Conservation (phyloP, 2,797 vertebrate genomes). For the Gymnocypris eckloni region DNA sequence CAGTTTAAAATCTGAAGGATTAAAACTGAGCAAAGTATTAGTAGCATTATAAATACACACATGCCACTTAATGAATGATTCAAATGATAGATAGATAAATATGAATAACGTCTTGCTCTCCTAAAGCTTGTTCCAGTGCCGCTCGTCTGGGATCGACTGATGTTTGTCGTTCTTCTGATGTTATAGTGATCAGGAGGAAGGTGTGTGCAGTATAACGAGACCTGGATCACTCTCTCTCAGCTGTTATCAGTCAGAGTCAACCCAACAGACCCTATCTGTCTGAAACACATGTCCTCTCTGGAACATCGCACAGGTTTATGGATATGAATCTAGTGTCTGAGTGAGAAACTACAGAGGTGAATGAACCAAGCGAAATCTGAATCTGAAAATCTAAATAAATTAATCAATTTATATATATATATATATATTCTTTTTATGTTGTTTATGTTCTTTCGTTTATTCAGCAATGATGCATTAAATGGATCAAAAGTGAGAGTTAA, state of each 20-base stretch:
- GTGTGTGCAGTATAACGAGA: background rate
- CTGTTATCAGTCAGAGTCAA: constrained; percentile 3
- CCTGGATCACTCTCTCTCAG: constrained; percentile 11
- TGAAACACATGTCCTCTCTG: background rate
- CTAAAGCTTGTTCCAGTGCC: too few relatives aligned
- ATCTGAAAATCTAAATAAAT: background rate
- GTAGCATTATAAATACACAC: background rate
- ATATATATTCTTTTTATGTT: too few relatives aligned
- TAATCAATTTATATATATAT: too few relatives aligned
- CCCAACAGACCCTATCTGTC: background rate
- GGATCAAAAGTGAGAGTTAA: too few relatives aligned
- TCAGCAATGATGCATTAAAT: too few relatives aligned
- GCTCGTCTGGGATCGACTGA: constrained; percentile 17
- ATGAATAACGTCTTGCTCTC: background rate
- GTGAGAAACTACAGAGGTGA: background rate
- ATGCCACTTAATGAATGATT: background rate
- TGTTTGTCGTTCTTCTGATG: background rate
- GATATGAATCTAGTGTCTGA: background rate
- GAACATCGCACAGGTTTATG: background rate
- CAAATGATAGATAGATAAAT: background rate
- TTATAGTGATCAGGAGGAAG: constrained; percentile 20
- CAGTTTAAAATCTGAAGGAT: background rate
- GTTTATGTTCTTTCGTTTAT: too few relatives aligned
- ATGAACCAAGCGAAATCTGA: background rate
- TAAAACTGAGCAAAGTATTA: background rate